Evolutionary conservation across 2,888 invertebrate genomes (phyloP), one percentile per base, ranked within the genome.

Genomic region (Melanotus villosus): DNA sequence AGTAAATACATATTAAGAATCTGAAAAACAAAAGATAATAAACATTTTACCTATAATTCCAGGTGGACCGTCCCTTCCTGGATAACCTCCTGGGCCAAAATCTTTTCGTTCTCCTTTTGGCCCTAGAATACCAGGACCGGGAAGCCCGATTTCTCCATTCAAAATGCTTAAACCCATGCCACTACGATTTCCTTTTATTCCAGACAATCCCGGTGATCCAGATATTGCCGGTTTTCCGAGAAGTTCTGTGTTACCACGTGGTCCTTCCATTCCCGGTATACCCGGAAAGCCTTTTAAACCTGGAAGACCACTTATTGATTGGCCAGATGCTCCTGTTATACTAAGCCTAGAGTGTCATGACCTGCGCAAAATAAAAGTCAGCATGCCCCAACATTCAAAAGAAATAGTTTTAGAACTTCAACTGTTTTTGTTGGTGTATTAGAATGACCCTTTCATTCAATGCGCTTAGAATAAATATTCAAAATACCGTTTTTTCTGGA

Each of bases 201-300:
- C 91, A 76, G 73, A 77, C 9, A 58, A 18, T 36, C 84, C 83
- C 9, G 81, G 79, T 7, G 70, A 41, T 16, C 83, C 85, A 32
- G 65, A 59, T 32, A 76, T 23, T 5, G 84, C 81, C 0, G 79
- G 75, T 23, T 62, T 68, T 21, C 85, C 85, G 0, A 79, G 79
- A 10, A 32, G 50, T 12, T 84, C 85, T 0, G 80, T 54, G 2
- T 83, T 80, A 52, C 95, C 95, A 34, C 82, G 85, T 0, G 87
- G 88, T 12, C 95, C 95, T 64, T 86, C 83, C 67, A 88, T 87
- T 38, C 94, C 94, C 19, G 86, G 87, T 50, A 89, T 83, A 30
- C 94, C 95, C 0, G 87, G 84, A 72, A 88, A 87, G 4, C 94
- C 94, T 82, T 91, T 92, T 7, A 85, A 80, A 12, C 95, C 95